A percentile compares a stretch with the other conserved stretches of the same genome.
Conservation (phyloP, 1,140 invertebrate genomes). For the Drosophila varians region DNA sequence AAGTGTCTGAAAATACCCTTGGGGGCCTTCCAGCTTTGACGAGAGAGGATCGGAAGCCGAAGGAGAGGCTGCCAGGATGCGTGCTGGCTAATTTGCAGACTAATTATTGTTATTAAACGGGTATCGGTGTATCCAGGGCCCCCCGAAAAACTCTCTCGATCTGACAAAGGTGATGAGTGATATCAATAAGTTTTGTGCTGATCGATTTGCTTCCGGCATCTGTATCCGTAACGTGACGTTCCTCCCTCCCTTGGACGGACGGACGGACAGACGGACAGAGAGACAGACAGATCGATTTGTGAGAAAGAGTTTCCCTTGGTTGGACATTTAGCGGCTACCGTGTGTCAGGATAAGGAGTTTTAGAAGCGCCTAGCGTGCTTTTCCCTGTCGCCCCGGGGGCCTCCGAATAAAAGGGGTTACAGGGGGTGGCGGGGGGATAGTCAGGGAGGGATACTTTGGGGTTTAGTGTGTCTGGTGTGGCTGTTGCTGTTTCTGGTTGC, state of each 20-base stretch:
- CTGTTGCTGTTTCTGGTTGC: background rate
- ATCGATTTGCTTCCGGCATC: slow-evolving; percentile 51
- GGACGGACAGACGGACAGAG: background rate
- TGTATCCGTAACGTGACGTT: slow-evolving; percentile 14
- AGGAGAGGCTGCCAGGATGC: slow-evolving; percentile 17
- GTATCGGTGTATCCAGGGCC: background rate
- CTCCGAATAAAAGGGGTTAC: slow-evolving; percentile 8
- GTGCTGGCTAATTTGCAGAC: slow-evolving; percentile 60
- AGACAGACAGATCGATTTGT: background rate
- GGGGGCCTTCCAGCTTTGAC: background rate
- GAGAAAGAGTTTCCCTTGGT: slow-evolving; percentile 18
- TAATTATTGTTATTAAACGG: slow-evolving; percentile 73
- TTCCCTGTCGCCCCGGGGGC: slow-evolving; percentile 71
- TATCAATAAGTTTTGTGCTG: slow-evolving; percentile 56
- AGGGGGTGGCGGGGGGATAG: background rate
- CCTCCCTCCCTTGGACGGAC: background rate
- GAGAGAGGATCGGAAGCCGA: background rate
- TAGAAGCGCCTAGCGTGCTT: slow-evolving; percentile 69
- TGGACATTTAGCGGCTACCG: slow-evolving; percentile 70
- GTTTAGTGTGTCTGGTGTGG: background rate
- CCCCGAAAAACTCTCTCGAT: background rate
- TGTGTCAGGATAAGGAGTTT: slow-evolving; percentile 71
- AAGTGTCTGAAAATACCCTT: background rate
- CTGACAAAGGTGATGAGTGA: slow-evolving; percentile 26
- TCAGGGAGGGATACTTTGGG: background rate